These are phyloP conservation scores for Morphnarchus princeps DNA, from an alignment of 2,113 vertebrate genomes.

Conservation along the genomic window DNA sequence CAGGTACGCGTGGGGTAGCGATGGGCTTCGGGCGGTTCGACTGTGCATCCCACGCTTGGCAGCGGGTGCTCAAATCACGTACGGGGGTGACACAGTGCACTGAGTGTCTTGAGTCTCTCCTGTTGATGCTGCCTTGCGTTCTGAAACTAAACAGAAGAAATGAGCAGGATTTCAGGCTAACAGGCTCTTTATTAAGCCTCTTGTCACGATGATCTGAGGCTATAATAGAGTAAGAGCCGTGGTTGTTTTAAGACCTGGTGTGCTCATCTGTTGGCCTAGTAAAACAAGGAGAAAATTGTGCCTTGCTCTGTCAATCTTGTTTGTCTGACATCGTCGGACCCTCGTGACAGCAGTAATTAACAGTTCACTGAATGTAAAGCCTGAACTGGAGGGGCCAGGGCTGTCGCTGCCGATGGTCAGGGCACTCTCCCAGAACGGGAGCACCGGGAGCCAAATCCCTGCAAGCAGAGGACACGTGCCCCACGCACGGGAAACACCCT, in stretches of 20 bases:
- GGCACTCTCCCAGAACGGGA: neutral
- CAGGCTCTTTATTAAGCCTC: neutral
- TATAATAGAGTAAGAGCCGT: neutral
- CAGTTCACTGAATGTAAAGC: neutral
- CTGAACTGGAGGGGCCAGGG: neutral
- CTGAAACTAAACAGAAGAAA: neutral
- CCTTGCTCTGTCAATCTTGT: neutral
- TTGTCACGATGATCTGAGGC: neutral
- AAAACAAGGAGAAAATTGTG: neutral
- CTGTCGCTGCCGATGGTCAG: neutral
- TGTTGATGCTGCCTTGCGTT: neutral
- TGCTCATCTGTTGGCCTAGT: neutral
- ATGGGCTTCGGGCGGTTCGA: neutral
- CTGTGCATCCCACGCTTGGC: neutral
- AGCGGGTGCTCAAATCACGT: neutral
- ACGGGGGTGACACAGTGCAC: fast-evolving
- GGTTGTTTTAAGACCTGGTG: neutral
- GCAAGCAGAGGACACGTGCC: fast-evolving
- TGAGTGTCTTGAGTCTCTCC: neutral
- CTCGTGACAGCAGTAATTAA: neutral
- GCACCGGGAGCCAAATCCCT: fast-evolving
- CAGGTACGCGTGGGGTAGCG: fast-evolving
- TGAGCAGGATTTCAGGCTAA: neutral
- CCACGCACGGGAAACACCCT: fast-evolving
- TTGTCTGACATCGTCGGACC: neutral